Evolutionary conservation across 2,113 vertebrate genomes (phyloP).

Genomic region (Podarcis raffonei): DNA sequence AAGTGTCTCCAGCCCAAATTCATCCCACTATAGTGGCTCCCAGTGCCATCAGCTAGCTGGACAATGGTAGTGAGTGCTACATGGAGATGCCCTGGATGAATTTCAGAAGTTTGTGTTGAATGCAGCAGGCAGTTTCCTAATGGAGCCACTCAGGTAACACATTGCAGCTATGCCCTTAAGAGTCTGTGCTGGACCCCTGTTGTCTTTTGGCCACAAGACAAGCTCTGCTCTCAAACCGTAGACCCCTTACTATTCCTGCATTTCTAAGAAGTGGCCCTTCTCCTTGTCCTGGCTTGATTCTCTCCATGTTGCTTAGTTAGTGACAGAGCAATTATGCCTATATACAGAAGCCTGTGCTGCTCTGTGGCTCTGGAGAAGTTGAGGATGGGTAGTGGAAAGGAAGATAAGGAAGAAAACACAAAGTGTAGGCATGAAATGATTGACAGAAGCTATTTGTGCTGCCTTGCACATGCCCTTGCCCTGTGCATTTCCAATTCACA

Average conservation of each 20-base stretch:
- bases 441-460: slow-evolving; percentile 66
- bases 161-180: too few relatives aligned
- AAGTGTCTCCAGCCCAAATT: not conserved
- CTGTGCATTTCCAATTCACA: slow-evolving; percentile 52
- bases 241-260: not conserved
- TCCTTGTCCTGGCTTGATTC: not conserved
- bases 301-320: not conserved
- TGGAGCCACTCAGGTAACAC: not conserved
- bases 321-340: not conserved
- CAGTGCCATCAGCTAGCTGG: not conserved
- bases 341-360: rapidly evolving
- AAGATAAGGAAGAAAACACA: slow-evolving; percentile 62
- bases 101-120: not conserved
- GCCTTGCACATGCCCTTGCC: slow-evolving; percentile 52
- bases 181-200: not conserved
- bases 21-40: not conserved
- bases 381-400: slow-evolving; percentile 58
- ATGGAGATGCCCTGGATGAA: not conserved
- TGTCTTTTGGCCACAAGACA: not conserved
- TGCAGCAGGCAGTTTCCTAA: not conserved
- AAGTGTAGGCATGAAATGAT: slow-evolving; percentile 33
- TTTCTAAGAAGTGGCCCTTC: not conserved
- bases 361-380: slow-evolving; percentile 56
- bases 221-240: not conserved
- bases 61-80: not conserved